These are phyloP conservation scores for Halotydeus destructor DNA, from an alignment of 1,140 invertebrate species.

Conservation along the genomic window DNA sequence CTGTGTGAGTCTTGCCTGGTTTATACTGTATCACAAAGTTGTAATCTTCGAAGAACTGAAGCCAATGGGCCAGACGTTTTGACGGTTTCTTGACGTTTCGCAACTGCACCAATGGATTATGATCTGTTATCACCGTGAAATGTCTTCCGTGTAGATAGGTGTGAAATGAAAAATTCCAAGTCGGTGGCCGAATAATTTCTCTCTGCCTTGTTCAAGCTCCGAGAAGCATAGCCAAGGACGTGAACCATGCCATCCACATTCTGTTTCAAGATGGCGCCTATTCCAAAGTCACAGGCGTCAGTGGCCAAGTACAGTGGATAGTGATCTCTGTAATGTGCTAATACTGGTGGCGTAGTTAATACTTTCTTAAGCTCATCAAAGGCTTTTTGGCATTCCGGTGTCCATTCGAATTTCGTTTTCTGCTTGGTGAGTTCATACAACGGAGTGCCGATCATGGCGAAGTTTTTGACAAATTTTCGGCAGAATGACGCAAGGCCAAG, in stretches of 20 bases:
- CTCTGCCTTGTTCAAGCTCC: slow-evolving; percentile 23
- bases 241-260: not conserved
- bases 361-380: no score
- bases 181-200: slow-evolving; percentile 26
- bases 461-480: slow-evolving; percentile 16
- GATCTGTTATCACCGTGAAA: slow-evolving; percentile 31
- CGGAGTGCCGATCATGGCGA: slow-evolving; percentile 19
- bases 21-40: slow-evolving; percentile 14
- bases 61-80: slow-evolving; percentile 15
- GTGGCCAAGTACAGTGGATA: slow-evolving; percentile 5
- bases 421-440: not conserved
- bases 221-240: slow-evolving; percentile 1
- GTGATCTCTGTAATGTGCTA: slow-evolving; percentile 16
- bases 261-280: slow-evolving; percentile 29
- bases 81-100: slow-evolving; percentile 22
- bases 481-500: slow-evolving; percentile 12
- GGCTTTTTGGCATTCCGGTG: not conserved
- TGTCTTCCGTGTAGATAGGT: slow-evolving; percentile 28
- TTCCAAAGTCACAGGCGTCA: slow-evolving; percentile 10
- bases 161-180: slow-evolving; percentile 29
- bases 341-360: slow-evolving; percentile 16
- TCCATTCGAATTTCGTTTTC: not conserved
- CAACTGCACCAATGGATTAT: slow-evolving; percentile 28
- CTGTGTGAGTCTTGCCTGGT: slow-evolving; percentile 2
- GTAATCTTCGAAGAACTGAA: slow-evolving; percentile 15